Conservation (phyloP, 1,140 invertebrate species). For the Papilio aristodemus region DNA sequence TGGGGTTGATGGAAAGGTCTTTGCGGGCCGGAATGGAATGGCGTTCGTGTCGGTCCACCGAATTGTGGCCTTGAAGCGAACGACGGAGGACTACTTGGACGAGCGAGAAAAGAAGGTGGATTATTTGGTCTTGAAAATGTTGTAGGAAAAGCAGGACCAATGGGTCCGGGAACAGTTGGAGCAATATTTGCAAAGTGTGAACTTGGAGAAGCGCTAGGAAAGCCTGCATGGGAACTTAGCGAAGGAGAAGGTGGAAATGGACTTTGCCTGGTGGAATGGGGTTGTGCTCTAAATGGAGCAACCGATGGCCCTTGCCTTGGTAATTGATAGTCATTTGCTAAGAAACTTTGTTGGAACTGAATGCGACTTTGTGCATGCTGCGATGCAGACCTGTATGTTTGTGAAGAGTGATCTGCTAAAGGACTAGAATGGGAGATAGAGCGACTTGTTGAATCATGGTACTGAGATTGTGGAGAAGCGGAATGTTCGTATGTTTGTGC, state of each 20-base stretch:
- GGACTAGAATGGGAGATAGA: constrained; percentile 40
- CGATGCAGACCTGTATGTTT: constrained; percentile 50
- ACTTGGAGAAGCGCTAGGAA: constrained; percentile 57
- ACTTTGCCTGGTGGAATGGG: constrained; percentile 67
- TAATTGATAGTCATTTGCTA: constrained; percentile 68
- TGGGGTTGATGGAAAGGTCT: constrained; percentile 70
- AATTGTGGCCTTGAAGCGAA: constrained; percentile 63
- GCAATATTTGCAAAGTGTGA: constrained; percentile 54
- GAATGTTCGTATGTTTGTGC: constrained; percentile 59
- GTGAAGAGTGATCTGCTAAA: constrained; percentile 49
- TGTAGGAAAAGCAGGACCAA: constrained; percentile 51
- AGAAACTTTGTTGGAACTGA: constrained; percentile 76
- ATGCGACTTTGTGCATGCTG: constrained; percentile 70
- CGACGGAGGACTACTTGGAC: constrained; percentile 51
- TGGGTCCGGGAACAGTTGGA: constrained; percentile 59
- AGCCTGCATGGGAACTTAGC: constrained; percentile 49
- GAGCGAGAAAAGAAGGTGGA: constrained; percentile 55
- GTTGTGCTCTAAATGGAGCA: constrained; percentile 65
- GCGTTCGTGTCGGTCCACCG: constrained; percentile 59
- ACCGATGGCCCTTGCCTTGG: constrained; percentile 70
- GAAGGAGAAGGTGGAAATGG: constrained; percentile 60
- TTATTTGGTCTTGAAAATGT: constrained; percentile 58
- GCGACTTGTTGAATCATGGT: constrained; percentile 51
- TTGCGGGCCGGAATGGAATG: constrained; percentile 71
- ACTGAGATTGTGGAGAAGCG: constrained; percentile 56